Percentiles rank a stretch among this genome's conserved stretches.
phyloP scores from a whole-genome alignment of 2,113 vertebrate genomes.

The Protobothrops mucrosquamatus region DNA sequence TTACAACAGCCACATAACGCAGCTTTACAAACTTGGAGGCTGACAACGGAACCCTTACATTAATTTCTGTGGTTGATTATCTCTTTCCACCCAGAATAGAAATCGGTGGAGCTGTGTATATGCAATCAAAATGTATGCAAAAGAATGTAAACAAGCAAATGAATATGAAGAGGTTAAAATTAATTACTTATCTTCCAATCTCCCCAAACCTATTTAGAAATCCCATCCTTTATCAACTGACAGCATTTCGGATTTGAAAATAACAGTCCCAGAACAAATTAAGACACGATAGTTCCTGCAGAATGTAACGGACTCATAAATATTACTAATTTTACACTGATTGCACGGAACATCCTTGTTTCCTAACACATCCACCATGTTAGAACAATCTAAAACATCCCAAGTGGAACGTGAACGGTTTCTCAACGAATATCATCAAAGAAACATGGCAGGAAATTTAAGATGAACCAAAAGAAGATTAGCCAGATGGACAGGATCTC shows the following conservation, averaged over 20 bases:
- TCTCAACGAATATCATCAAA: too few species aligned
- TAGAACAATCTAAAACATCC: background rate
- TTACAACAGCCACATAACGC: background rate
- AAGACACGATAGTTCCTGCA: background rate
- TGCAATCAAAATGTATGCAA: background rate
- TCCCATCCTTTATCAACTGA: background rate
- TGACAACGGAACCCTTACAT: background rate
- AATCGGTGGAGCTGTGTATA: background rate
- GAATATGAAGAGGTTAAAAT: conserved; percentile 2
- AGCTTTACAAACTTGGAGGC: background rate
- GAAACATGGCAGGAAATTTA: background rate
- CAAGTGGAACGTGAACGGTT: background rate
- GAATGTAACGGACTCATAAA: background rate
- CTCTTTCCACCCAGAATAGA: background rate
- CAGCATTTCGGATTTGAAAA: background rate
- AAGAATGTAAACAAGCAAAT: background rate
- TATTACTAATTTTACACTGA: background rate
- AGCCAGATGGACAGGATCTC: background rate
- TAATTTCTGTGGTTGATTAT: background rate
- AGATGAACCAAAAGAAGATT: background rate
- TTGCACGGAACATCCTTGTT: background rate
- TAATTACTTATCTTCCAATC: conserved; percentile 5
- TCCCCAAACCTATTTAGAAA: background rate
- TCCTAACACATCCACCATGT: background rate
- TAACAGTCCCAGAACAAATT: background rate